phyloP scores from a whole-genome alignment of 1,140 invertebrate genomes.

The Euschistus heros region DNA sequence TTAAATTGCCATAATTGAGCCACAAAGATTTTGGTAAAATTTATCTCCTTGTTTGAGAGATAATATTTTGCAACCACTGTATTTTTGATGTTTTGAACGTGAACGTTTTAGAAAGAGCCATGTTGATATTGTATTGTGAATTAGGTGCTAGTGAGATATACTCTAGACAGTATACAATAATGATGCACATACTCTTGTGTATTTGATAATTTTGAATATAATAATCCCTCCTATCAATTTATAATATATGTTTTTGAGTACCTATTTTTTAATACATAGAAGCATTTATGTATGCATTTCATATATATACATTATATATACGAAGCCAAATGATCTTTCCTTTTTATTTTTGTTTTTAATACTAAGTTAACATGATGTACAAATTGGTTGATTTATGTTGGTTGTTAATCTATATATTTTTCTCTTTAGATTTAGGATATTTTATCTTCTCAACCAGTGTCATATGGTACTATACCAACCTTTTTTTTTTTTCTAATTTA shows the following conservation, averaged over 20 bases:
- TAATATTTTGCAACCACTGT: constrained; percentile 18
- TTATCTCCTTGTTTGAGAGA: not conserved
- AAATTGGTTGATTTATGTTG: constrained; percentile 19
- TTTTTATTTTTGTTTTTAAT: constrained; percentile 4
- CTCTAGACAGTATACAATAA: constrained; percentile 11
- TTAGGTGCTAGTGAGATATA: constrained; percentile 1
- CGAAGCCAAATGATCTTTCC: constrained; percentile 11
- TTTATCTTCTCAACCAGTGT: constrained; percentile 7
- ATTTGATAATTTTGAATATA: constrained; percentile 7
- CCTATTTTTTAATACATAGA: constrained; percentile 6
- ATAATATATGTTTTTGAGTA: constrained; percentile 11
- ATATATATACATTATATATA: not conserved
- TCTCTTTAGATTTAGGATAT: constrained; percentile 14
- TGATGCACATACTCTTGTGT: constrained; percentile 1
- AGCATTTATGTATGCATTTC: constrained; percentile 9
- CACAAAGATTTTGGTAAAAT: constrained; percentile 9
- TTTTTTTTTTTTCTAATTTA: constrained; percentile 13
- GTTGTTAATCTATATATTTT: constrained; percentile 15
- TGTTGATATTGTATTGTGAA: constrained; percentile 16
- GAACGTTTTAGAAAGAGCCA: constrained; percentile 13
- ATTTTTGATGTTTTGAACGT: constrained; percentile 17
- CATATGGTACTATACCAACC: constrained; percentile 15
- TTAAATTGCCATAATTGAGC: constrained; percentile 7
- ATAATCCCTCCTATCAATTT: constrained; percentile 17
- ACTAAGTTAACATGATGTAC: constrained; percentile 10